Evolutionary conservation across 2,797 vertebrate species (phyloP).

Genomic region (Neostethus bicornis): DNA sequence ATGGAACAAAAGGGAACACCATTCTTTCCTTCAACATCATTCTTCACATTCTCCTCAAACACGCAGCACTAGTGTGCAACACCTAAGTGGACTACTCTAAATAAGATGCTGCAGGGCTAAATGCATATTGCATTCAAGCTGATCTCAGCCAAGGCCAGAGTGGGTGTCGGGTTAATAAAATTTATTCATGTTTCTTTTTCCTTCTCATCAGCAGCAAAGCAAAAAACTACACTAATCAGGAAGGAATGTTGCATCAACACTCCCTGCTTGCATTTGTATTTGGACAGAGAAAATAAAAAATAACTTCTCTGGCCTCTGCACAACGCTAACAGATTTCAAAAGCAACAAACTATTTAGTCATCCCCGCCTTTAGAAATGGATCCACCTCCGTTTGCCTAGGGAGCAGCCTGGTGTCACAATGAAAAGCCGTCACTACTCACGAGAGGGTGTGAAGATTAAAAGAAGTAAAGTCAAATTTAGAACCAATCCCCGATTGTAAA

Average conservation of each 20-base stretch:
- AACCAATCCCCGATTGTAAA: slow-evolving; percentile 57
- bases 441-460: slow-evolving; percentile 34
- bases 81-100: slow-evolving; percentile 78
- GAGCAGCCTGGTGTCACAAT: slow-evolving; percentile 20
- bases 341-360: slow-evolving; percentile 32
- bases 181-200: slow-evolving; percentile 41
- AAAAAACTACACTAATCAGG: slow-evolving; percentile 27
- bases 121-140: slow-evolving; percentile 49
- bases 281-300: slow-evolving; percentile 34
- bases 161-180: slow-evolving; percentile 45
- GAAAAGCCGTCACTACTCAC: slow-evolving; percentile 31
- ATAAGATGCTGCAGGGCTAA: slow-evolving; percentile 66
- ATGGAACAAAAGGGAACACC: slow-evolving; percentile 34
- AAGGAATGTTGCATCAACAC: slow-evolving; percentile 28
- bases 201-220: slow-evolving; percentile 30
- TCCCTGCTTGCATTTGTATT: slow-evolving; percentile 15
- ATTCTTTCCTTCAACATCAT: slow-evolving; percentile 34
- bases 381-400: slow-evolving; percentile 33
- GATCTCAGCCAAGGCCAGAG: slow-evolving; percentile 57
- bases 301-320: slow-evolving; percentile 36
- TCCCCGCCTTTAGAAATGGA: slow-evolving; percentile 32
- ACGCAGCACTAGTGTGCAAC: slow-evolving; percentile 59
- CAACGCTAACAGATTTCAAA: slow-evolving; percentile 2
- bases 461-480: slow-evolving; percentile 40
- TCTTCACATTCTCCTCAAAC: slow-evolving; percentile 42